Evolutionary conservation across 2,113 vertebrate species (phyloP).

Genomic region (Scytalopus superciliaris): DNA sequence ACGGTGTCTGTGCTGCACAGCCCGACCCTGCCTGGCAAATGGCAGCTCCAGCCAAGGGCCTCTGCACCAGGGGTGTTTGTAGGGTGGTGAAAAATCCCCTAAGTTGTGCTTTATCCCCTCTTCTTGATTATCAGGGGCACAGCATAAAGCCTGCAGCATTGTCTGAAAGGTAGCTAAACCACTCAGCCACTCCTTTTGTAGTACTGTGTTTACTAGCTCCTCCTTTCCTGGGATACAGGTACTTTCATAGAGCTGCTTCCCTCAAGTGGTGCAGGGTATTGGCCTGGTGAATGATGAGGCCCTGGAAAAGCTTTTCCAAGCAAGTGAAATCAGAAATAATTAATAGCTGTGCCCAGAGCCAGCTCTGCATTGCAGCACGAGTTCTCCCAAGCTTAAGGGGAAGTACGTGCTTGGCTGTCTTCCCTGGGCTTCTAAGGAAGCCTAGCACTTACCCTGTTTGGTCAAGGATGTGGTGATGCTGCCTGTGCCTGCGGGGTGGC

Average conservation of each 20-base stretch:
- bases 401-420: background rate
- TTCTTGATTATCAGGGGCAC: background rate
- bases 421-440: background rate
- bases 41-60: background rate
- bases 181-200: background rate
- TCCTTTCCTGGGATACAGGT: background rate
- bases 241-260: background rate
- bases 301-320: background rate
- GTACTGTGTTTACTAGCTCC: background rate
- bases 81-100: background rate
- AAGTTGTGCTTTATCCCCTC: background rate
- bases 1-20: background rate
- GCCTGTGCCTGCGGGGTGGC: fast-evolving
- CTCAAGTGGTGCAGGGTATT: background rate
- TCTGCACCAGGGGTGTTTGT: background rate
- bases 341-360: background rate
- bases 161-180: background rate
- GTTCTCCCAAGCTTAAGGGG: background rate
- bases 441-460: fast-evolving
- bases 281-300: background rate
- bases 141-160: background rate
- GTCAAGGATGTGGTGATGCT: background rate
- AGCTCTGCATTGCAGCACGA: constrained; percentile 42
- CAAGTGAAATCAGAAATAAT: background rate
- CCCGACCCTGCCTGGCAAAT: background rate